Percentiles rank a stretch among this genome's conserved stretches.
phyloP scores from a whole-genome alignment of 2,888 invertebrate genomes.

The Aporophyla nigra region DNA sequence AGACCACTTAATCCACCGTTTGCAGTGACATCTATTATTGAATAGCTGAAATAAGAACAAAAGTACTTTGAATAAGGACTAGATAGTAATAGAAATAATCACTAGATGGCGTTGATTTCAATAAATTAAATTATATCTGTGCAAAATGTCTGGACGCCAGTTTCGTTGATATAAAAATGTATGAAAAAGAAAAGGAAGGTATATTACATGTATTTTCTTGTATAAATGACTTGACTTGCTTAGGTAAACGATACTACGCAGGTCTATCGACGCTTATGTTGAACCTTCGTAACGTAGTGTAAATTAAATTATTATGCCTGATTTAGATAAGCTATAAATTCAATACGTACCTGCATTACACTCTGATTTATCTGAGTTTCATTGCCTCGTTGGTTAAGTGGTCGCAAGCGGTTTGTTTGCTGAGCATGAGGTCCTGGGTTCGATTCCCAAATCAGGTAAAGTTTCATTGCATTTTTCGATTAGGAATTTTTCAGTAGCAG shows the following conservation, averaged over 20 bases:
- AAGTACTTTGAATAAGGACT: rapidly evolving
- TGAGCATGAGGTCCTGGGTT: background rate
- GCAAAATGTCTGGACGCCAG: background rate
- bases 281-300: background rate
- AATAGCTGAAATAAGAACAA: conserved; percentile 40
- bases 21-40: conserved; percentile 65
- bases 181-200: no score
- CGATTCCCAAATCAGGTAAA: background rate
- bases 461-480: background rate
- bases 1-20: conserved; percentile 4
- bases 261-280: no score
- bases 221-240: no score
- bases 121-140: background rate
- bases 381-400: background rate
- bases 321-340: background rate
- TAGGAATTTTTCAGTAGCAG: background rate
- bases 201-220: no score
- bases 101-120: conserved; percentile 23
- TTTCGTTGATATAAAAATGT: background rate
- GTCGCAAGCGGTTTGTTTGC: background rate
- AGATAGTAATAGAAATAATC: rapidly evolving
- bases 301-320: background rate
- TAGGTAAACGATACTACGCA: no score
- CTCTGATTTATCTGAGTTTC: background rate
- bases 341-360: background rate